Percentiles rank a stretch among this genome's conserved stretches.
These are phyloP conservation scores for Ornithorhynchus anatinus DNA, from an alignment of 2,113 vertebrate genomes.

Conservation along the genomic window DNA sequence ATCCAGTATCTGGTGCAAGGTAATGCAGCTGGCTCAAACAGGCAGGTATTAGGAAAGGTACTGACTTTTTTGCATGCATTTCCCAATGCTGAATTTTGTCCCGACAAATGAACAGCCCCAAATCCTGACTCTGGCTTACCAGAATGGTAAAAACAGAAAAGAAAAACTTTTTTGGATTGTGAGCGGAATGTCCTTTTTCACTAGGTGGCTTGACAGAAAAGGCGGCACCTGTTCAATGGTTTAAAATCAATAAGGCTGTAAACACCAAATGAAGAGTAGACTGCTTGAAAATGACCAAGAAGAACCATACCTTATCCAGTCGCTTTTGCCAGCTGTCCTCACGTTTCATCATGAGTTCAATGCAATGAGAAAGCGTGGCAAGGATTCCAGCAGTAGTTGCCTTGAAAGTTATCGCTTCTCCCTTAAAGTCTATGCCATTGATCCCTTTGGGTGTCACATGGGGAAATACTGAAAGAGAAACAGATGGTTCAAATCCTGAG, in stretches of 20 bases:
- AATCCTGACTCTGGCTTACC: too few relatives aligned
- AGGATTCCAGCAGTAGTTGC: constrained; percentile 97
- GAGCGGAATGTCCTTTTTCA: too few relatives aligned
- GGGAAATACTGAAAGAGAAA: constrained; percentile 81
- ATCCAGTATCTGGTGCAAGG: too few relatives aligned
- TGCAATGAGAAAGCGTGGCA: constrained; percentile 95
- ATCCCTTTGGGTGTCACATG: constrained; percentile 86
- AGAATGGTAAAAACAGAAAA: too few relatives aligned
- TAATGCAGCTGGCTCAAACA: too few relatives aligned
- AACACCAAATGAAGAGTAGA: too few relatives aligned
- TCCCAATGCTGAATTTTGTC: too few relatives aligned
- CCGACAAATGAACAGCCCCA: too few relatives aligned
- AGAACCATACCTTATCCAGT: constrained; percentile 87
- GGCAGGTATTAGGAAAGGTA: too few relatives aligned
- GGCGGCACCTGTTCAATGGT: neutral
- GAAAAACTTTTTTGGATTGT: too few relatives aligned
- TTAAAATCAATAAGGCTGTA: neutral
- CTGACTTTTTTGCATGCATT: too few relatives aligned
- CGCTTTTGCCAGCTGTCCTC: constrained; percentile 98
- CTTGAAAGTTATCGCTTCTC: constrained; percentile 98
- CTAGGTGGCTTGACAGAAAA: too few relatives aligned
- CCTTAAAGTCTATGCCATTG: constrained; percentile 98
- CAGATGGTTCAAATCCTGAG: constrained; percentile 9
- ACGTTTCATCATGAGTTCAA: constrained; percentile 96
- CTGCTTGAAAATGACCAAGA: neutral